Evolutionary conservation across 2,888 invertebrate species (phyloP), one percentile per base, ranked within the genome.

Genomic region (Perizoma affinitatum): DNA sequence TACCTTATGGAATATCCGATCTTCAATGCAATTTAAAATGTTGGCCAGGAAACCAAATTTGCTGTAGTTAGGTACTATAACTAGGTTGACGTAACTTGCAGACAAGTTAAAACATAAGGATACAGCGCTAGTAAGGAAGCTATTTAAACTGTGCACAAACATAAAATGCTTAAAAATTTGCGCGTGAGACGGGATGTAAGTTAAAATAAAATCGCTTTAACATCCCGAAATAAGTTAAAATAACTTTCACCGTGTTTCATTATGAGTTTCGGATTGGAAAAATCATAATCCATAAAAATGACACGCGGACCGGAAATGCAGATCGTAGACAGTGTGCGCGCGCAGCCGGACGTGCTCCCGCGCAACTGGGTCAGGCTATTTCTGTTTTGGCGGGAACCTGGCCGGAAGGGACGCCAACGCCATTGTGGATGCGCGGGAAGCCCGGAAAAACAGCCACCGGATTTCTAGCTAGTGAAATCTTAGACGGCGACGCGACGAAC

Each of bases 361-460:
- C 83, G 87, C 82, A 92, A 89, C 86, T 92, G 80, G 91, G 91
- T 90, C 91, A 90, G 86, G 83, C 87, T 92, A 92, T 92, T 92
- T 91, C 89, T 88, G 90, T 87, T 91, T 90, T 89, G 92, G 90
- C 91, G 91, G 90, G 91, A 92, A 90, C 88, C 87, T 86, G 89
- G 88, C 90, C 92, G 91, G 91, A 92, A 89, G 83, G 82, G 86
- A 76, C 88, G 87, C 90, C 90, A 91, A 91, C 88, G 87, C 90
- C 90, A 91, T 91, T 91, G 91, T 91, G 83, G 90, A 88, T 86
- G 88, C 80, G 83, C 82, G 87, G 89, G 90, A 86, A 88, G 84
- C 89, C 89, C 90, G 88, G 91, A 89, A 90, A 90, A 90, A 85
- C 84, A 83, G 78, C 80, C 81, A 82, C 84, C 86, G 90, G 89